A percentile compares a stretch with the other conserved stretches of the same genome.
Conservation (phyloP, 2,888 invertebrate species). For the Latrodectus elegans region DNA sequence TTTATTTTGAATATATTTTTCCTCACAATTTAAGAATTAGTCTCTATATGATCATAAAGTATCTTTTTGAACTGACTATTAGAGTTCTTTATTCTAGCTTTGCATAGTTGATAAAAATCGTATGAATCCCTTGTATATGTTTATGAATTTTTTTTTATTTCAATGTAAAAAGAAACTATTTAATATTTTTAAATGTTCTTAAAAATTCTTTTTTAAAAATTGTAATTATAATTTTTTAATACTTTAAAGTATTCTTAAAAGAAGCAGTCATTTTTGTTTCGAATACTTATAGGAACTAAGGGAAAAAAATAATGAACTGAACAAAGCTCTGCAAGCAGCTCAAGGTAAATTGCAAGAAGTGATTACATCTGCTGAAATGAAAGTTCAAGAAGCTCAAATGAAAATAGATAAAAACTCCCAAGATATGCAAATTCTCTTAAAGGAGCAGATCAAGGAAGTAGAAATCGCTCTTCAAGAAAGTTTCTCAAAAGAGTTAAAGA, state of each 20-base stretch:
- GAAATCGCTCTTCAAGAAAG: slow-evolving; percentile 38
- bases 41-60: too few relatives aligned
- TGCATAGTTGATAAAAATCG: too few relatives aligned
- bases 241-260: neutral
- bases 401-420: slow-evolving; percentile 37
- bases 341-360: slow-evolving; percentile 75
- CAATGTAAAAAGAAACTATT: neutral
- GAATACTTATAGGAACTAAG: slow-evolving; percentile 37
- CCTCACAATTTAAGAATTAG: too few relatives aligned
- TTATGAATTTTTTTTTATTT: neutral
- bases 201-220: neutral
- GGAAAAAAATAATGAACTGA: slow-evolving; percentile 42
- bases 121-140: too few relatives aligned
- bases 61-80: too few relatives aligned
- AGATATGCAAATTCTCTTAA: slow-evolving; percentile 57
- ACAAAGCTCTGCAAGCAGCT: slow-evolving; percentile 11
- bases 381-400: slow-evolving; percentile 74
- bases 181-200: neutral
- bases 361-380: slow-evolving; percentile 79
- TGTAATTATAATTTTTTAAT: neutral
- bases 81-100: too few relatives aligned
- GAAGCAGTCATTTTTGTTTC: neutral
- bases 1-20: too few relatives aligned
- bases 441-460: slow-evolving; percentile 57
- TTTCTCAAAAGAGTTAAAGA: slow-evolving; percentile 43